Conservation (phyloP, 1,140 invertebrate genomes). For the Stegodyphus dumicola region DNA sequence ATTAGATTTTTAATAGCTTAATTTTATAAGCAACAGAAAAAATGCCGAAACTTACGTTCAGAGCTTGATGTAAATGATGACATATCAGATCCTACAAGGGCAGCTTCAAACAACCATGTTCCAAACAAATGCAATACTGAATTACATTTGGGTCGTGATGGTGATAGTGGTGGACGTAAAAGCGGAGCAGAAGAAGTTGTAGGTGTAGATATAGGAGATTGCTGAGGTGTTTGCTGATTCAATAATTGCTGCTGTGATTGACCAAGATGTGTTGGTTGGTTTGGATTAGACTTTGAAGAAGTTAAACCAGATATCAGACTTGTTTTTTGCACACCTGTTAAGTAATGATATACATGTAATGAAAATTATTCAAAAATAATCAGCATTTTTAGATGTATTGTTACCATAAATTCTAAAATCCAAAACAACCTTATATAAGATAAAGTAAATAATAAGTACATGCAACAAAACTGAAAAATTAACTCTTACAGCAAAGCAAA, state of each 20-base stretch:
- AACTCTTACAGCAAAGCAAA: too few species aligned
- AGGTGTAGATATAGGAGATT: constrained; percentile 61
- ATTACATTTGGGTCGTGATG: constrained; percentile 84
- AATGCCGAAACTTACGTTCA: constrained; percentile 41
- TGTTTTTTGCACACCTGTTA: constrained; percentile 36
- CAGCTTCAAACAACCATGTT: constrained; percentile 96
- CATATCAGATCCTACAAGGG: constrained; percentile 80
- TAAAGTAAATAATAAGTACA: too few species aligned
- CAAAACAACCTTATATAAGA: too few species aligned
- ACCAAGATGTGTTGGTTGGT: background rate
- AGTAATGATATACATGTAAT: background rate
- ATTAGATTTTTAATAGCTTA: too few species aligned
- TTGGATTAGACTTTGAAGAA: constrained; percentile 9
- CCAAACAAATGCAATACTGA: constrained; percentile 96
- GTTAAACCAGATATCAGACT: constrained; percentile 54
- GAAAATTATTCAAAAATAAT: background rate
- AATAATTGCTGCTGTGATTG: constrained; percentile 52
- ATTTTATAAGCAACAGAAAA: too few species aligned
- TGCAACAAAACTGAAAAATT: too few species aligned
- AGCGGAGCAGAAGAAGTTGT: constrained; percentile 53
- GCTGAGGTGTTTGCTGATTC: constrained; percentile 60
- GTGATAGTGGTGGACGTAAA: constrained; percentile 57
- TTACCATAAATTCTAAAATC: background rate
- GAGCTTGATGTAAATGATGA: constrained; percentile 44
- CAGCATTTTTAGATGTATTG: background rate